phyloP scores from a whole-genome alignment of 2,797 vertebrate species.

The Ataeniobius toweri region DNA sequence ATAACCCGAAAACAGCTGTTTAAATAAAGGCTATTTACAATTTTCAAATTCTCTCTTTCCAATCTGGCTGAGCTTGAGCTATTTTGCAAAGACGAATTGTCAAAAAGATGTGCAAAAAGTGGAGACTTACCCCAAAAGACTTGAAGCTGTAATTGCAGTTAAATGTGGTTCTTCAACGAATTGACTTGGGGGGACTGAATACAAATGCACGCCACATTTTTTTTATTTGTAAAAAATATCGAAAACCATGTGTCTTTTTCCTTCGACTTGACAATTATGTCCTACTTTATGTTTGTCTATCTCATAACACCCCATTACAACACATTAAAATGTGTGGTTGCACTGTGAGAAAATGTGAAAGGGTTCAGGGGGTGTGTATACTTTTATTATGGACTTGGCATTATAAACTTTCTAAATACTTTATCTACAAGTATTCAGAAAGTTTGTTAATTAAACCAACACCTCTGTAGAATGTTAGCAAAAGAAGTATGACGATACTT shows the following conservation, averaged over 20 bases:
- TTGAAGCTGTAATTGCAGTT: not conserved
- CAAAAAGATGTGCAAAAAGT: not conserved
- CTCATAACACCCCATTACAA: not conserved
- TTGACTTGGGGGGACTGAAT: not conserved
- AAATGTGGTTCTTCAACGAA: not conserved
- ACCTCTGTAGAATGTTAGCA: slow-evolving; percentile 24
- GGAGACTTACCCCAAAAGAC: not conserved
- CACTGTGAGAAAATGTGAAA: not conserved
- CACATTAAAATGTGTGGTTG: not conserved
- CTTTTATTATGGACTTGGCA: not conserved
- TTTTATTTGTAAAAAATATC: not conserved
- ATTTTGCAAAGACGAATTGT: not conserved
- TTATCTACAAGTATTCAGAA: not conserved
- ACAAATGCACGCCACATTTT: not conserved
- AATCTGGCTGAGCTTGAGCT: not conserved
- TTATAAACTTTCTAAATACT: not conserved
- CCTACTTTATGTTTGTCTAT: not conserved
- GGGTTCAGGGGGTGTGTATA: not conserved
- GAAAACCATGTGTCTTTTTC: not conserved
- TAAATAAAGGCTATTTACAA: too few relatives aligned
- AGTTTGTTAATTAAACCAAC: not conserved
- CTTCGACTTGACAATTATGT: not conserved
- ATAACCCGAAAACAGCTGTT: too few relatives aligned
- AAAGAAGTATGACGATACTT: slow-evolving; percentile 8
- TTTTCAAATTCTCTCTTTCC: not conserved